A percentile compares a stretch with the other conserved stretches of the same genome.
These are phyloP conservation scores for Eidolon dupreanum DNA, from an alignment of 2,797 vertebrate species.

Conservation along the genomic window DNA sequence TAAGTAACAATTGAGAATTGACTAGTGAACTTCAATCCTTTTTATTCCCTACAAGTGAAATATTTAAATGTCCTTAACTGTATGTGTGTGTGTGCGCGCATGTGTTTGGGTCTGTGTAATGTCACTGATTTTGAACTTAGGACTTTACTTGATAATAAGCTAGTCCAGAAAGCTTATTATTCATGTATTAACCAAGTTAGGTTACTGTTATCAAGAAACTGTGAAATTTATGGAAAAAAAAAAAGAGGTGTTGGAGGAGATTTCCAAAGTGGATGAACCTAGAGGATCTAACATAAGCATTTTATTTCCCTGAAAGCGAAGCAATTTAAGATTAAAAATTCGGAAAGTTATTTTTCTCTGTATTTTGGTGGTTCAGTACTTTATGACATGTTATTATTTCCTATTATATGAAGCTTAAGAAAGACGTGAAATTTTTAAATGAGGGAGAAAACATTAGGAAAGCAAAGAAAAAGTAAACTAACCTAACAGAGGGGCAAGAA, in stretches of 20 bases:
- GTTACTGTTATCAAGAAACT: neutral
- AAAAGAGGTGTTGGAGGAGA: neutral
- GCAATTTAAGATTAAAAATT: slow-evolving; percentile 9
- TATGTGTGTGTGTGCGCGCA: neutral
- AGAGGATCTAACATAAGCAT: neutral
- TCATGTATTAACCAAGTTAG: neutral
- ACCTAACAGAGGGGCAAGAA: neutral
- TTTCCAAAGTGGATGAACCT: slow-evolving; percentile 1
- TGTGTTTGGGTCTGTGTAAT: neutral
- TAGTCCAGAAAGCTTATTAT: neutral
- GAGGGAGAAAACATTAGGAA: neutral
- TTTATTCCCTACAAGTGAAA: neutral
- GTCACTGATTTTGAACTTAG: neutral
- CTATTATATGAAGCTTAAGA: neutral
- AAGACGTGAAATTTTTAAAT: neutral
- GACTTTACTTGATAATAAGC: neutral
- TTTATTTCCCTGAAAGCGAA: neutral
- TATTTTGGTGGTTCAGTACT: neutral
- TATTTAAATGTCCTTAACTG: neutral
- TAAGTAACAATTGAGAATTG: neutral
- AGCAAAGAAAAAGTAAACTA: neutral
- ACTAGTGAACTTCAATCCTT: neutral
- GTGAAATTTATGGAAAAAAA: neutral
- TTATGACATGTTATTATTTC: neutral
- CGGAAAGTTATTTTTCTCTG: neutral